Conservation (phyloP, 1,140 invertebrate species). For the Nebria ingens region DNA sequence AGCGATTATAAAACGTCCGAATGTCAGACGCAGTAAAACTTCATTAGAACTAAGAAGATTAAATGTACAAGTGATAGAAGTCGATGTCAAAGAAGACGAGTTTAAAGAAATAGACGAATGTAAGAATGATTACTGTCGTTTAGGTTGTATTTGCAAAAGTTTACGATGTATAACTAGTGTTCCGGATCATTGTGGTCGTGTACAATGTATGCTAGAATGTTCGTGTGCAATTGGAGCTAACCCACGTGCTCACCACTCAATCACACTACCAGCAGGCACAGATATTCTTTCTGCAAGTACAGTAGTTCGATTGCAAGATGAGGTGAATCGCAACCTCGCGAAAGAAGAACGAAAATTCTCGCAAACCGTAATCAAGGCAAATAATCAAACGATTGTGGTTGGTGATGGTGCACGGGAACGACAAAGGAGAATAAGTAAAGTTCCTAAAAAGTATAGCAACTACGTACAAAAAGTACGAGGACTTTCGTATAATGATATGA, state of each 20-base stretch:
- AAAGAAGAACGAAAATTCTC: conserved; percentile 35
- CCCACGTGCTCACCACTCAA: conserved; percentile 11
- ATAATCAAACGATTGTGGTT: conserved; percentile 33
- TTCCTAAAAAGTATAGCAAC: conserved; percentile 32
- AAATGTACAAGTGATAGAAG: conserved; percentile 33
- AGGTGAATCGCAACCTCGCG: conserved; percentile 33
- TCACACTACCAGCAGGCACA: conserved; percentile 16
- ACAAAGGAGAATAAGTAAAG: conserved; percentile 26
- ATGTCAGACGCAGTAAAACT: conserved; percentile 20
- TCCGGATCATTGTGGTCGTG: conserved; percentile 33
- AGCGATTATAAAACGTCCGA: conserved; percentile 15
- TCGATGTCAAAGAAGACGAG: conserved; percentile 24
- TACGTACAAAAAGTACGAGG: conserved; percentile 18
- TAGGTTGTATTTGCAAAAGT: conserved; percentile 40
- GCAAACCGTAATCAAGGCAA: conserved; percentile 34
- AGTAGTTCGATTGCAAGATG: conserved; percentile 30
- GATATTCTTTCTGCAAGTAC: conserved; percentile 25
- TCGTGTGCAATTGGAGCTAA: conserved; percentile 26
- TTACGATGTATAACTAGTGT: conserved; percentile 23
- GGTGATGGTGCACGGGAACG: conserved; percentile 25
- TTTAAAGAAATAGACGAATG: conserved; percentile 24
- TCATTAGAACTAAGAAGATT: conserved; percentile 31
- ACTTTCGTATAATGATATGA: not conserved
- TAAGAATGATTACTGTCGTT: conserved; percentile 30
- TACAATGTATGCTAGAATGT: conserved; percentile 38